phyloP scores from a whole-genome alignment of 2,797 vertebrate genomes.

The Sebastes itinus region DNA sequence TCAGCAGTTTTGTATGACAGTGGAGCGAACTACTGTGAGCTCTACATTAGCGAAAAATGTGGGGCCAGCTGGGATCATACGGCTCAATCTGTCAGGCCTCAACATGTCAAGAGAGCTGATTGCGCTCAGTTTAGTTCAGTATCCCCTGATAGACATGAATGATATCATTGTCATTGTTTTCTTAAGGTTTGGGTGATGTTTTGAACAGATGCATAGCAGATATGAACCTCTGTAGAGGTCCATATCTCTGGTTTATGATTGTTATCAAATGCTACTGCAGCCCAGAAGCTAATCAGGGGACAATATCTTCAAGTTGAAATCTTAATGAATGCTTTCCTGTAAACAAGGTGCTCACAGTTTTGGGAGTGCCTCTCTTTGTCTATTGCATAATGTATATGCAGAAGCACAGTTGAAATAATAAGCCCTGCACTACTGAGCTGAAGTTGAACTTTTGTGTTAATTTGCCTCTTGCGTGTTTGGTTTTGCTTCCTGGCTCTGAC shows the following conservation, averaged over 20 bases:
- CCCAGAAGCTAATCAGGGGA: neutral
- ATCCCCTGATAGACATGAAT: neutral
- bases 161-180: conserved; percentile 4
- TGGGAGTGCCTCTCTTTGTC: neutral
- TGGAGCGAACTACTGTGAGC: neutral
- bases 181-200: conserved; percentile 11
- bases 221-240: neutral
- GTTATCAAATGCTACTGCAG: neutral
- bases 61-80: neutral
- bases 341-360: neutral
- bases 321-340: neutral
- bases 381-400: neutral
- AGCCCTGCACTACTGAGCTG: neutral
- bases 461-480: neutral
- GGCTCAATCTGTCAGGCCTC: neutral
- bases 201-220: conserved; percentile 8
- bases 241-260: neutral
- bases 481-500: neutral
- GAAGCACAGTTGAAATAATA: neutral
- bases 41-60: neutral
- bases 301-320: neutral
- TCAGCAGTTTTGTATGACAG: neutral
- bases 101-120: conserved; percentile 4
- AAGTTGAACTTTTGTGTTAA: neutral
- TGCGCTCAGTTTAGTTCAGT: neutral